A percentile compares a stretch with the other conserved stretches of the same genome.
These are phyloP conservation scores for Tokudaia tokunoshimensis DNA, from an alignment of 2,797 vertebrate species.

Conservation along the genomic window DNA sequence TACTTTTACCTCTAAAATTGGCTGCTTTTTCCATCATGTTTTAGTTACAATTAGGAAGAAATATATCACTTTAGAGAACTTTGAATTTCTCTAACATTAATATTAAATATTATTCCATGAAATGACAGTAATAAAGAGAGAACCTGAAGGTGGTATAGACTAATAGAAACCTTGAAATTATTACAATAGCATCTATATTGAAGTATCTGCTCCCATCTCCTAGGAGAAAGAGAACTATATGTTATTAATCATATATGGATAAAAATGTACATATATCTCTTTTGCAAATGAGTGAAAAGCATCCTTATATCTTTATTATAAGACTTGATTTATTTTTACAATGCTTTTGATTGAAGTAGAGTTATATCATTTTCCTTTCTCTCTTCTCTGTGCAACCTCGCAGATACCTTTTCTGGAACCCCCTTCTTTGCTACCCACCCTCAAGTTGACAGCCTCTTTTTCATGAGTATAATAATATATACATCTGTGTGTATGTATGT, in stretches of 20 bases:
- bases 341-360: not conserved
- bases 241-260: not conserved
- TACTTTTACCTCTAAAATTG: not conserved
- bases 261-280: not conserved
- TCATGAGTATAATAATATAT: too few relatives aligned
- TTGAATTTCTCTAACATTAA: not conserved
- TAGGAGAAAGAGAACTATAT: not conserved
- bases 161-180: not conserved
- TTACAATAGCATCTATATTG: not conserved
- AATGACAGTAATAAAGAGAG: not conserved
- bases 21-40: not conserved
- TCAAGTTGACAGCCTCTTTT: not conserved
- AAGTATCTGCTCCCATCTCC: not conserved
- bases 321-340: not conserved
- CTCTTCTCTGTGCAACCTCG: not conserved
- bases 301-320: not conserved
- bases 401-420: not conserved
- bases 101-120: not conserved
- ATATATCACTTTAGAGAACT: not conserved
- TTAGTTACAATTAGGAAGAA: not conserved
- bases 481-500: too few relatives aligned
- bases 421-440: not conserved
- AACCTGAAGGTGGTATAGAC: not conserved
- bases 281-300: not conserved
- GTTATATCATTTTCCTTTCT: not conserved